phyloP scores from a whole-genome alignment of 2,888 invertebrate species.

The Perdita meconis region DNA sequence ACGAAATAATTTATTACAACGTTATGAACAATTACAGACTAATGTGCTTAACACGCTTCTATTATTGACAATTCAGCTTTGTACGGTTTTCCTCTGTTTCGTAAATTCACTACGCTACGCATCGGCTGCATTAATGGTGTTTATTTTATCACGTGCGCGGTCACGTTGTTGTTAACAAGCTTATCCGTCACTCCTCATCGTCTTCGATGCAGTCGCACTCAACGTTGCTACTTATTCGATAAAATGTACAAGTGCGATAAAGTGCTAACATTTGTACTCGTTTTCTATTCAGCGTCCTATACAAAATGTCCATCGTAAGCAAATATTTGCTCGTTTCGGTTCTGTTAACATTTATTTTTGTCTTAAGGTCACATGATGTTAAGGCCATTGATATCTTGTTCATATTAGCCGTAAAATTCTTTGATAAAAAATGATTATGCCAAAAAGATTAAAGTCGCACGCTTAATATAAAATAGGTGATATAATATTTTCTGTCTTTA shows the following conservation, averaged over 20 bases:
- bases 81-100: slow-evolving; percentile 9
- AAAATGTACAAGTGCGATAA: slow-evolving; percentile 36
- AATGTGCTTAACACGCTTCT: slow-evolving; percentile 1
- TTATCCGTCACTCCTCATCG: slow-evolving; percentile 13
- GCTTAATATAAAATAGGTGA: no score
- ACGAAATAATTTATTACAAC: slow-evolving; percentile 47
- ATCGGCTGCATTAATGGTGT: slow-evolving; percentile 9
- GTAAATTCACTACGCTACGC: slow-evolving; percentile 10
- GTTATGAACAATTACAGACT: slow-evolving; percentile 17
- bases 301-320: not conserved
- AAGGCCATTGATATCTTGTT: no score
- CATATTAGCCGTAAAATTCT: no score
- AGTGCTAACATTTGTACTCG: slow-evolving; percentile 45
- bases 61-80: slow-evolving; percentile 29
- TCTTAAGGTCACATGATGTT: no score
- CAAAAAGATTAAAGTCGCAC: no score
- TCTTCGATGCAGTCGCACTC: not conserved
- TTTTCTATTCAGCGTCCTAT: slow-evolving; percentile 20
- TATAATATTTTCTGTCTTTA: no score
- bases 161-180: slow-evolving; percentile 34
- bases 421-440: no score
- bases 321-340: no score
- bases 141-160: slow-evolving; percentile 19
- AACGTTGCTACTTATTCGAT: slow-evolving; percentile 14
- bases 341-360: no score